phyloP scores from a whole-genome alignment of 2,113 vertebrate species.

The Notechis scutatus region DNA sequence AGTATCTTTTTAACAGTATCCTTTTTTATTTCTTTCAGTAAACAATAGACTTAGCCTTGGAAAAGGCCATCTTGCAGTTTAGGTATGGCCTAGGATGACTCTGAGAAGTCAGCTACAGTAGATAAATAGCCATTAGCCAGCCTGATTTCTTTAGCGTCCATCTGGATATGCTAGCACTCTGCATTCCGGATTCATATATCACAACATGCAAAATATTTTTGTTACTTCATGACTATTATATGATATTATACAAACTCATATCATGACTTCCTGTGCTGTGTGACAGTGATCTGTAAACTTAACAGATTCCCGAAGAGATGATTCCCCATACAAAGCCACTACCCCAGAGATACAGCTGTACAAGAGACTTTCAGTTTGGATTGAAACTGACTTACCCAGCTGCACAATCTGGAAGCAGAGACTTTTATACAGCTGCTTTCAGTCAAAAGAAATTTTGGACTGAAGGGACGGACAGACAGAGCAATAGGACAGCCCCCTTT shows the following conservation, averaged over 20 bases:
- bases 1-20: too few relatives aligned
- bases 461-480: background rate
- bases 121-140: background rate
- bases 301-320: background rate
- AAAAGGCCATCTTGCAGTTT: too few relatives aligned
- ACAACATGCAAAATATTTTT: background rate
- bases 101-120: too few relatives aligned
- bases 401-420: background rate
- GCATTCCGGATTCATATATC: background rate
- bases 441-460: background rate
- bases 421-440: background rate
- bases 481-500: background rate
- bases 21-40: too few relatives aligned
- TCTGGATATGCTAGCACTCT: background rate
- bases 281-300: background rate
- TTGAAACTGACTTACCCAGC: background rate
- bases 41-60: too few relatives aligned
- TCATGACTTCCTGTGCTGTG: background rate
- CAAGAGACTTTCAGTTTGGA: background rate
- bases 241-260: background rate
- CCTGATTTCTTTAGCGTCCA: background rate
- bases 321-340: background rate
- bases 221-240: background rate
- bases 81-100: too few relatives aligned
- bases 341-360: background rate